A percentile compares a stretch with the other conserved stretches of the same genome.
phyloP scores from a whole-genome alignment of 2,888 invertebrate genomes.

The Cheilosia impressa region DNA sequence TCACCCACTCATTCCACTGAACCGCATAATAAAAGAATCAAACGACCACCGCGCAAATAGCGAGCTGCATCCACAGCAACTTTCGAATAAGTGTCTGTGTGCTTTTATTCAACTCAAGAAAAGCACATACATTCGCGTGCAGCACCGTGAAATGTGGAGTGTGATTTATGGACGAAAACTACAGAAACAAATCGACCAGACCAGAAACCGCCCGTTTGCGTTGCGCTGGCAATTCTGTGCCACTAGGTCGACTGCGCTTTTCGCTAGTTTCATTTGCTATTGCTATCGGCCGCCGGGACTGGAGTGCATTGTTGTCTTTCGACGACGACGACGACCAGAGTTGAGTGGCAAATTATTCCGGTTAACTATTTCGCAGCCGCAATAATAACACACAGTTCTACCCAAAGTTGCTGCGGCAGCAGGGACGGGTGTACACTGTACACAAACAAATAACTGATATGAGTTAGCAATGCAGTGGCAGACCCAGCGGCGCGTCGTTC shows the following conservation, averaged over 20 bases:
- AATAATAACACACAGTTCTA: slow-evolving; percentile 43
- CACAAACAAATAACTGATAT: slow-evolving; percentile 15
- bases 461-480: slow-evolving; percentile 10
- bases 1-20: slow-evolving; percentile 61
- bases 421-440: not conserved
- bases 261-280: slow-evolving; percentile 28
- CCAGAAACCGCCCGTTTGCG: slow-evolving; percentile 10
- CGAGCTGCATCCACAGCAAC: slow-evolving; percentile 25
- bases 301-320: slow-evolving; percentile 47
- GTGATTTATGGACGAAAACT: slow-evolving; percentile 69
- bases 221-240: slow-evolving; percentile 67
- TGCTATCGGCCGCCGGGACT: slow-evolving; percentile 14
- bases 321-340: slow-evolving; percentile 13
- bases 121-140: slow-evolving; percentile 62
- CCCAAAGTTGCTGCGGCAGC: not conserved
- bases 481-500: slow-evolving; percentile 49
- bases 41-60: slow-evolving; percentile 41
- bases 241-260: slow-evolving; percentile 71
- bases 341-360: slow-evolving; percentile 50
- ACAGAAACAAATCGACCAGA: slow-evolving; percentile 46
- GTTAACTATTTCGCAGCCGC: slow-evolving; percentile 43
- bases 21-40: slow-evolving; percentile 46
- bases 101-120: slow-evolving; percentile 58
- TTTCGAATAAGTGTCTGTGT: slow-evolving; percentile 57
- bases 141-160: slow-evolving; percentile 62